Evolutionary conservation across 2,888 invertebrate species (phyloP).

Genomic region (Thera britannica): DNA sequence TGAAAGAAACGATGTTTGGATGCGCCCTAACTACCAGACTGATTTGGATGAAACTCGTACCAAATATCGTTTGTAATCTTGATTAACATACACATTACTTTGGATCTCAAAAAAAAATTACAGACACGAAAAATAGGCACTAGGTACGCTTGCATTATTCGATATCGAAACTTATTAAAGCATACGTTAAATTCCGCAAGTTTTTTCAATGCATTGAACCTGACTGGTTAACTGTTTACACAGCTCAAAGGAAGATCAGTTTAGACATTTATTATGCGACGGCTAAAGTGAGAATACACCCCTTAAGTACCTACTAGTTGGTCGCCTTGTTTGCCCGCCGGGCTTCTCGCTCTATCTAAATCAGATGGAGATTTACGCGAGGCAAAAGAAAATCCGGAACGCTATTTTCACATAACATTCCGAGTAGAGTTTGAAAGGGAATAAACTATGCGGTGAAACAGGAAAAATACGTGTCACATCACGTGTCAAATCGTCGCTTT

Average conservation of each 20-base stretch:
- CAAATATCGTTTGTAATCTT: no score
- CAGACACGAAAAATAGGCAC: no score
- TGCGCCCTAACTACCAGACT: no score
- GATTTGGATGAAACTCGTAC: no score
- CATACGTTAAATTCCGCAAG: no score
- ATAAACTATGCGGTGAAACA: slow-evolving; percentile 42
- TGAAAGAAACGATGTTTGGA: no score
- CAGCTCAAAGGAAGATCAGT: slow-evolving; percentile 30
- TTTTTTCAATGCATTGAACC: no score
- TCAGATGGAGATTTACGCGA: slow-evolving; percentile 55
- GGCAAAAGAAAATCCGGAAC: slow-evolving; percentile 51
- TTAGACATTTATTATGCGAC: slow-evolving; percentile 37
- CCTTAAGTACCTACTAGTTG: slow-evolving; percentile 43
- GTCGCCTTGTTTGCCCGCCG: slow-evolving; percentile 45
- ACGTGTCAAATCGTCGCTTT: slow-evolving; percentile 48
- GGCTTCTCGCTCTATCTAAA: slow-evolving; percentile 65
- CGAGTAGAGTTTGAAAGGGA: slow-evolving; percentile 28
- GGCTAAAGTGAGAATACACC: slow-evolving; percentile 35
- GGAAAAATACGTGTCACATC: slow-evolving; percentile 37
- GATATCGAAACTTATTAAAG: no score
- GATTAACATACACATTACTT: no score
- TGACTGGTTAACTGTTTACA: not conserved
- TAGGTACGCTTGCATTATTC: no score
- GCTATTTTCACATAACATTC: slow-evolving; percentile 21
- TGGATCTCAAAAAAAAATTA: no score